These are phyloP conservation scores for Tetropium fuscum DNA, from an alignment of 2,888 invertebrate species.

Conservation along the genomic window DNA sequence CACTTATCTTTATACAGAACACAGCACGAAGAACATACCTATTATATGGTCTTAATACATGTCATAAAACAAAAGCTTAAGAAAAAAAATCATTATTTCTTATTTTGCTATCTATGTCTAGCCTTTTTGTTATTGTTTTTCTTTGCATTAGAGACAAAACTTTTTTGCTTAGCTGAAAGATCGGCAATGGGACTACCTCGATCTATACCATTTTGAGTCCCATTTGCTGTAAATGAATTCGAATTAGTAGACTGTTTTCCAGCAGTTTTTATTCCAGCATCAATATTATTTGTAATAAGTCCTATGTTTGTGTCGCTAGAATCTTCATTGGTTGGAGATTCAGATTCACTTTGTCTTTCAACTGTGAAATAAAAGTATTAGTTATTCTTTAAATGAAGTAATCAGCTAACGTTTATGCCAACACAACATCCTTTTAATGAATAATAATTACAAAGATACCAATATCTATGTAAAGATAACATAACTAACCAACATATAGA, in stretches of 20 bases:
- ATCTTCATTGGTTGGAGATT: slow-evolving; percentile 85
- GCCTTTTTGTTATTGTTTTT: slow-evolving; percentile 86
- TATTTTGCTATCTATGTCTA: slow-evolving; percentile 76
- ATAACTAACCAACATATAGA: too few species aligned
- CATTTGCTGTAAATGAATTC: slow-evolving; percentile 55
- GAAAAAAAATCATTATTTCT: slow-evolving; percentile 37
- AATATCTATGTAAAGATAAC: too few species aligned
- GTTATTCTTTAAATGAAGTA: not conserved
- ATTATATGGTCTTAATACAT: too few species aligned
- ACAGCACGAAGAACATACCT: too few species aligned
- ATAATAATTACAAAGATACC: too few species aligned
- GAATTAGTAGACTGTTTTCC: slow-evolving; percentile 62
- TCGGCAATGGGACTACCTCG: slow-evolving; percentile 69
- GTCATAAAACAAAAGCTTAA: too few species aligned
- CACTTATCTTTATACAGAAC: too few species aligned
- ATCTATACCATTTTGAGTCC: slow-evolving; percentile 63
- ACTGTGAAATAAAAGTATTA: slow-evolving; percentile 65
- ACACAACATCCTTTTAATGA: too few species aligned
- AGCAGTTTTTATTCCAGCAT: slow-evolving; percentile 60
- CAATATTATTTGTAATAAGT: slow-evolving; percentile 63
- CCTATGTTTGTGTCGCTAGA: slow-evolving; percentile 73
- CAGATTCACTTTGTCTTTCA: slow-evolving; percentile 89
- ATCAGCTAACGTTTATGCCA: too few species aligned
- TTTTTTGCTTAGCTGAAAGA: slow-evolving; percentile 76
- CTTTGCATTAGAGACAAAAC: slow-evolving; percentile 71